Percentiles rank a stretch among this genome's conserved stretches.
Conservation (phyloP, 2,888 invertebrate species). For the Micoletzkya japonica region DNA sequence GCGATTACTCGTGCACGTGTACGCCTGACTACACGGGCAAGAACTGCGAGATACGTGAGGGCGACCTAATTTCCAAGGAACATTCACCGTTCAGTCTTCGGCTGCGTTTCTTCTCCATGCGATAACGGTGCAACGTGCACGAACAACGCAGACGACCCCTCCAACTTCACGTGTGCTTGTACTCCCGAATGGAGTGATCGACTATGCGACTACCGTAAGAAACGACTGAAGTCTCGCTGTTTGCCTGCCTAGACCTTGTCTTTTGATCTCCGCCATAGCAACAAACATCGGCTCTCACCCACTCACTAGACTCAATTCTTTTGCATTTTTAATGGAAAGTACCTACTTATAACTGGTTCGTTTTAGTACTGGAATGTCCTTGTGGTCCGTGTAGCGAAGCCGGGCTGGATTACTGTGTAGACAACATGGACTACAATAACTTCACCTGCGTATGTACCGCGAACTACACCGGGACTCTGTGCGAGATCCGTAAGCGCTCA, state of each 20-base stretch:
- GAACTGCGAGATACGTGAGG: too few species aligned
- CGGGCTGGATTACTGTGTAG: not conserved
- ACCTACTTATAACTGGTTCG: not conserved
- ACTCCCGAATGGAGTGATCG: not conserved
- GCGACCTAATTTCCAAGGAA: too few species aligned
- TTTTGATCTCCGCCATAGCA: not conserved
- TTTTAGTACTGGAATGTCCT: not conserved
- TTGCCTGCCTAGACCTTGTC: not conserved
- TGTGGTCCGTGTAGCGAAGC: not conserved
- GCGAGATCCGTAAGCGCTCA: not conserved
- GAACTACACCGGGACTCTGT: not conserved
- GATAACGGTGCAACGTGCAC: not conserved
- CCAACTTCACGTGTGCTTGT: not conserved
- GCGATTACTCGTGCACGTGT: too few species aligned
- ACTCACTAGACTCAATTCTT: not conserved
- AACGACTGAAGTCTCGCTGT: too few species aligned
- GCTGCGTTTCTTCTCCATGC: not conserved
- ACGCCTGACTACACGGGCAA: too few species aligned
- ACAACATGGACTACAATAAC: not conserved
- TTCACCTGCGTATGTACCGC: not conserved
- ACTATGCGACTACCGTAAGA: not conserved
- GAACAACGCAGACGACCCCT: too few species aligned
- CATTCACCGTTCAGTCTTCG: not conserved
- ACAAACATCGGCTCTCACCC: not conserved
- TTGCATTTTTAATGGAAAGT: too few species aligned